Conservation (phyloP, 2,797 vertebrate species). For the Xenops minutus region DNA sequence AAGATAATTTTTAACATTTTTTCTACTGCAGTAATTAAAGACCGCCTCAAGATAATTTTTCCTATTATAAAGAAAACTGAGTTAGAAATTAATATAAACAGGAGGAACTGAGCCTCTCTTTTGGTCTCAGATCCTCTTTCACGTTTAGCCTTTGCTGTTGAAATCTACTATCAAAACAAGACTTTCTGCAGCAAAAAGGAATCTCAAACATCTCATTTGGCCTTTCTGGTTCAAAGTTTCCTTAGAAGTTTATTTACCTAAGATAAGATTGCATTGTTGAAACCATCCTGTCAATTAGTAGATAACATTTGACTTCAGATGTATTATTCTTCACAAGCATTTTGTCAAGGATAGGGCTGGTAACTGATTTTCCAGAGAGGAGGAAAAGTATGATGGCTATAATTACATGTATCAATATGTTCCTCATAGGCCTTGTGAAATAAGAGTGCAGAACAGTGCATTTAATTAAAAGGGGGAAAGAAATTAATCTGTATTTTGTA, state of each 20-base stretch:
- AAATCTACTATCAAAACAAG: constrained; percentile 19
- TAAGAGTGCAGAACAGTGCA: not conserved
- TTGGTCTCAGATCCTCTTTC: not conserved
- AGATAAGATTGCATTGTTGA: constrained; percentile 6
- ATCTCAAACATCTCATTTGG: constrained; percentile 26
- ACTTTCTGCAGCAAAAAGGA: not conserved
- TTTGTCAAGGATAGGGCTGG: not conserved
- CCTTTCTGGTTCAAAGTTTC: not conserved
- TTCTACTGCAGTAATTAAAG: not conserved
- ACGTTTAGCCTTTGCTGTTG: not conserved
- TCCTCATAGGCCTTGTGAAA: not conserved
- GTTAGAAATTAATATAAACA: not conserved
- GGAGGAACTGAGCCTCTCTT: not conserved
- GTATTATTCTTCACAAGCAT: constrained; percentile 11
- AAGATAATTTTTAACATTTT: not conserved
- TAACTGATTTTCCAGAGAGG: not conserved
- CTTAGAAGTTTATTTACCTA: constrained; percentile 1
- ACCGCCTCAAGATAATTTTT: not conserved
- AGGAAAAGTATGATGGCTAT: not conserved
- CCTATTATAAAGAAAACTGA: not conserved
- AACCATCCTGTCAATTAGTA: constrained; percentile 28
- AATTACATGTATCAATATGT: not conserved
- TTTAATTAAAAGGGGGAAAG: not conserved
- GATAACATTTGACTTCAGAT: constrained; percentile 25
- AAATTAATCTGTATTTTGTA: not conserved